Evolutionary conservation across 2,113 vertebrate genomes (phyloP), one percentile per base, ranked within the genome.

Genomic region (Petrocephalus zakoni): DNA sequence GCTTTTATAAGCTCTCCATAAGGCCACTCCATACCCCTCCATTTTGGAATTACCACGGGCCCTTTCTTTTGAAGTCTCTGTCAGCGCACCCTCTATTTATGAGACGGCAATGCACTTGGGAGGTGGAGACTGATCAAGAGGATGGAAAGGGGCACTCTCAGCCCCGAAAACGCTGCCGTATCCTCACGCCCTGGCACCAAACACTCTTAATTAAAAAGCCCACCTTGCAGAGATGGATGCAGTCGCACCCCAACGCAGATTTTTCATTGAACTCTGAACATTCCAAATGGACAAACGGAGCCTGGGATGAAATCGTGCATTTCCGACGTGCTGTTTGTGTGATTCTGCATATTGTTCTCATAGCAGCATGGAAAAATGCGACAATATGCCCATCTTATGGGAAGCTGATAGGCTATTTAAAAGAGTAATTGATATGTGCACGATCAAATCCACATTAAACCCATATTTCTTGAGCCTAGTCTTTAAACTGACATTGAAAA

Each of bases 31-130:
- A 96, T 95, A 95, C 94, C 94, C 95, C 95, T 96, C 96, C 96
- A 95, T 96, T 96, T 96, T 95, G 95, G 95, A 96, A 96, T 97
- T 96, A 96, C 96, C 95, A 95, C 95, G 95, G 96, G 95, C 94
- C 95, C 95, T 88, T 96, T 94, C 95, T 96, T 97, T 97, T 97
- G 96, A 97, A 96, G 96, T 97, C 96, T 96, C 95, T 96, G 96
- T 96, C 96, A 96, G 95, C 95, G 95, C 95, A 96, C 95, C 95
- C 96, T 96, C 96, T 96, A 95, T 96, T 96, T 96, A 96, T 95
- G 95, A 96, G 95, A 96, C 96, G 95, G 95, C 95, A 95, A 95
- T 95, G 95, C 94, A 96, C 95, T 96, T 97, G 96, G 96, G 96
- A 96, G 96, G 95, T 96, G 95, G 95, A 95, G 96, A 96, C 96